These are phyloP conservation scores for Pseudocheirus occidentalis DNA, from an alignment of 2,797 vertebrate genomes.

Conservation along the genomic window DNA sequence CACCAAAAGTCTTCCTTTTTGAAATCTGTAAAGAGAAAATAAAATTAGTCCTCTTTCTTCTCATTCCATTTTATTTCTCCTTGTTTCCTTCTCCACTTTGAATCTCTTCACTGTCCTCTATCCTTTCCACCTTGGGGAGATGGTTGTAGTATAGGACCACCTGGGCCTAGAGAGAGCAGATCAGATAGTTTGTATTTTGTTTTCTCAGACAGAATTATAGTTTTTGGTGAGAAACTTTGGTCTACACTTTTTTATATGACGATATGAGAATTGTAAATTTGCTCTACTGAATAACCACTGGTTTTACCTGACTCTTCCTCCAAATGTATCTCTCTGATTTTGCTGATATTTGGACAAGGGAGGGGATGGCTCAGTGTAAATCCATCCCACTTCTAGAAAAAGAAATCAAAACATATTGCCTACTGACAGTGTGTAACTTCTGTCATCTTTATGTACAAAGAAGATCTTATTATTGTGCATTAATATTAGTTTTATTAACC, in stretches of 20 bases:
- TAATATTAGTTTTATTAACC: neutral
- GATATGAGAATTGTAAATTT: neutral
- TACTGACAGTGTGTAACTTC: neutral
- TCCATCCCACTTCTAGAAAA: neutral
- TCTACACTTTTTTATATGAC: neutral
- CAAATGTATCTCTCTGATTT: neutral
- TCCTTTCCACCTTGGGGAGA: neutral
- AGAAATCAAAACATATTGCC: neutral
- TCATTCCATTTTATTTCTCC: accelerated
- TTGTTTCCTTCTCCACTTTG: neutral
- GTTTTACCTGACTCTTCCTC: neutral
- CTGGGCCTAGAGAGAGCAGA: neutral
- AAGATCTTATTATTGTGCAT: neutral
- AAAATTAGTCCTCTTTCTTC: neutral
- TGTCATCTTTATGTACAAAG: neutral
- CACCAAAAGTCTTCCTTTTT: neutral
- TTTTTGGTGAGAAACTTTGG: neutral
- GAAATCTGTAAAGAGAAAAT: neutral
- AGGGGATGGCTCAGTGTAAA: neutral
- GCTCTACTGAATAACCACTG: neutral
- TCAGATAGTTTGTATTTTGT: neutral
- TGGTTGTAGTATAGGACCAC: neutral
- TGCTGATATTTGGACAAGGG: neutral
- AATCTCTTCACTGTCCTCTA: neutral
- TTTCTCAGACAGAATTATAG: neutral